Percentiles rank a stretch among this genome's conserved stretches.
These are phyloP conservation scores for Prosopocoilus inquinatus DNA, from an alignment of 2,888 invertebrate species.

Conservation along the genomic window DNA sequence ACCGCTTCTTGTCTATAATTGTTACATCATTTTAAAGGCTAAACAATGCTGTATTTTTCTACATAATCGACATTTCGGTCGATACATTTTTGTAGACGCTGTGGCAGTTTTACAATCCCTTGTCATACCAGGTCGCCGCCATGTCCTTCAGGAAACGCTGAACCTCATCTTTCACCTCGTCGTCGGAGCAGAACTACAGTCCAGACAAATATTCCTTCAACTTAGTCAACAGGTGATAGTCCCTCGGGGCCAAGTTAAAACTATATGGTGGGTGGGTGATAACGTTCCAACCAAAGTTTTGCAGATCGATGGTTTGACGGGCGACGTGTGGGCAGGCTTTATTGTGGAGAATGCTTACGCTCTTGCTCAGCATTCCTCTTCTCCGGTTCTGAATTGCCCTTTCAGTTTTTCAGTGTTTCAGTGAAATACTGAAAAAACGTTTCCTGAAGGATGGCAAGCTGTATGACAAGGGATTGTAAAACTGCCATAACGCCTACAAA, in stretches of 20 bases:
- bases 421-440: too few relatives aligned
- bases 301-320: too few relatives aligned
- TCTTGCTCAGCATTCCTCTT: constrained; percentile 3
- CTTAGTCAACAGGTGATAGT: neutral
- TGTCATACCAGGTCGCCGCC: too few relatives aligned
- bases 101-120: neutral
- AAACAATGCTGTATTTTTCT: neutral
- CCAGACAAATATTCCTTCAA: neutral
- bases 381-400: constrained; percentile 3
- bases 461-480: neutral
- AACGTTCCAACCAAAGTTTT: constrained; percentile 7
- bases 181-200: neutral
- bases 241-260: neutral
- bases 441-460: neutral
- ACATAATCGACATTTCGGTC: neutral
- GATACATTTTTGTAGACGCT: too few relatives aligned
- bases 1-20: neutral
- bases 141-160: neutral
- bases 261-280: constrained; percentile 6
- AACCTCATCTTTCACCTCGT: neutral
- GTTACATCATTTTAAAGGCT: neutral
- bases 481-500: too few relatives aligned
- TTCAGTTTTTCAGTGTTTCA: neutral
- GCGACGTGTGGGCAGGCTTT: neutral
- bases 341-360: constrained; percentile 1